Conservation (phyloP, 2,113 vertebrate species). For the Aramus guarauna region DNA sequence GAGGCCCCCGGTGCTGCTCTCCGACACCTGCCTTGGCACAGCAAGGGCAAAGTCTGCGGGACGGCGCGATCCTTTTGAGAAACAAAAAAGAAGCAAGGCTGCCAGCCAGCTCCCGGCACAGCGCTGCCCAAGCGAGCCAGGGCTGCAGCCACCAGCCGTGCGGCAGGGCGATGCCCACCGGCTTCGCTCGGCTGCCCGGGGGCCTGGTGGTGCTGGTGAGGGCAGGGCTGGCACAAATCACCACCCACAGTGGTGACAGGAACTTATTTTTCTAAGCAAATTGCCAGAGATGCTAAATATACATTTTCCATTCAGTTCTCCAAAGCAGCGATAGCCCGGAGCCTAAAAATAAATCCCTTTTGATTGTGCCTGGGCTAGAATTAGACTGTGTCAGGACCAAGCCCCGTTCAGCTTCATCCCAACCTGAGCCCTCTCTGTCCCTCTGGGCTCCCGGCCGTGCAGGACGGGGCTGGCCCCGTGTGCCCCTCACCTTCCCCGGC, state of each 20-base stretch:
- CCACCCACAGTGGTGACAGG: neutral
- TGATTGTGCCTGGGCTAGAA: slow-evolving; percentile 28
- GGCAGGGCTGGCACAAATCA: slow-evolving; percentile 39
- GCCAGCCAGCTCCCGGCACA: neutral
- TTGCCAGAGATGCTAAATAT: slow-evolving; percentile 54
- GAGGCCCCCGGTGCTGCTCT: rapidly evolving
- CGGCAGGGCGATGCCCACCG: neutral
- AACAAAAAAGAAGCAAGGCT: neutral
- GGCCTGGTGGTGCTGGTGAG: rapidly evolving
- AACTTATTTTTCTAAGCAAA: slow-evolving; percentile 54
- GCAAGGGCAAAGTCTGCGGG: rapidly evolving
- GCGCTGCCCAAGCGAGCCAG: neutral
- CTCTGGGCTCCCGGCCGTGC: neutral
- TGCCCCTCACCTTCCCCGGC: neutral
- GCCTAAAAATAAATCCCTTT: slow-evolving; percentile 63
- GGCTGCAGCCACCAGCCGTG: neutral
- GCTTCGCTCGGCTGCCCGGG: neutral
- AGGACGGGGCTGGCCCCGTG: neutral
- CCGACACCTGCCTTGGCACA: neutral
- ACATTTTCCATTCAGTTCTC: slow-evolving; percentile 58
- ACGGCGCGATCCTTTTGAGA: neutral
- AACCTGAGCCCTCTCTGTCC: neutral
- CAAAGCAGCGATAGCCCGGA: slow-evolving; percentile 29
- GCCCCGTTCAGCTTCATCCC: neutral
- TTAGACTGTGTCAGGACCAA: neutral